These are phyloP conservation scores for Epinephelus lanceolatus DNA, from an alignment of 2,113 vertebrate species.

Conservation along the genomic window DNA sequence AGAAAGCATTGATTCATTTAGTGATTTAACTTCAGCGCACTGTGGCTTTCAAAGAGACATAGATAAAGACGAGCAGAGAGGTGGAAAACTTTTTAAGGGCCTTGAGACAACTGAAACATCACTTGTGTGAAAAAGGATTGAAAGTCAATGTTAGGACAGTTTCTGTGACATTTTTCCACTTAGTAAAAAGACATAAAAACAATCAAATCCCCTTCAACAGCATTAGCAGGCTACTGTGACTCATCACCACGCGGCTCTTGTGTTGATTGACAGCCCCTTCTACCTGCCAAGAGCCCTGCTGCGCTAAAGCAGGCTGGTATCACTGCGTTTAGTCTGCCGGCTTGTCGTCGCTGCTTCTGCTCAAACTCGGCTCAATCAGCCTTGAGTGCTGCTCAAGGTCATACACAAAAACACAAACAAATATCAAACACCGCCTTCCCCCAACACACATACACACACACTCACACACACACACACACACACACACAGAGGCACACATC, in stretches of 20 bases:
- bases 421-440: conserved; percentile 12
- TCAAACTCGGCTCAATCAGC: conserved; percentile 63
- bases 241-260: conserved; percentile 46
- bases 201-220: conserved; percentile 20
- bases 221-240: conserved; percentile 20
- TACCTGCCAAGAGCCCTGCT: conserved; percentile 48
- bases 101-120: neutral
- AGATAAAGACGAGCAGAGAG: neutral
- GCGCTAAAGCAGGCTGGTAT: conserved; percentile 36
- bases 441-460: too few species aligned
- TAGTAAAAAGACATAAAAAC: neutral
- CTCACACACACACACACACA: neutral
- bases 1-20: conserved; percentile 32
- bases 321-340: conserved; percentile 36
- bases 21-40: conserved; percentile 18
- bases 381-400: conserved; percentile 71
- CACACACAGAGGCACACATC: neutral
- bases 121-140: conserved; percentile 4
- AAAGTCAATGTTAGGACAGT: conserved; percentile 5
- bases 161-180: conserved; percentile 4
- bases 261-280: conserved; percentile 63
- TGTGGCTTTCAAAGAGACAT: neutral
- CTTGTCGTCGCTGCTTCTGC: conserved; percentile 35
- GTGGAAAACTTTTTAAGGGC: conserved; percentile 8
- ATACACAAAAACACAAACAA: conserved; percentile 56